These are phyloP conservation scores for Syrrhaptes paradoxus DNA, from an alignment of 2,113 vertebrate genomes.

Conservation along the genomic window DNA sequence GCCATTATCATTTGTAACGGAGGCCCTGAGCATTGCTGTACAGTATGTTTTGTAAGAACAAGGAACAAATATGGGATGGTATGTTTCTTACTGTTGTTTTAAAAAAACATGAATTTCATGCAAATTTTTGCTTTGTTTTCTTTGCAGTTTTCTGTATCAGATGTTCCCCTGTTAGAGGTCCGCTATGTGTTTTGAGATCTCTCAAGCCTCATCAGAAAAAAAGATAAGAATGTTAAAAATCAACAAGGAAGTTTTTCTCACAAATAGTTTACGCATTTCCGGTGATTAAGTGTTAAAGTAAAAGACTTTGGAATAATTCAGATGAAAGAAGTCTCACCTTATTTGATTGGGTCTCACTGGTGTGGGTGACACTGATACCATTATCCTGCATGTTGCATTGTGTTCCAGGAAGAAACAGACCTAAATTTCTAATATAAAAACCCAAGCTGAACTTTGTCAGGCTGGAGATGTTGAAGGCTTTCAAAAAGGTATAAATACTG, in stretches of 20 bases:
- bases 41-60: neutral
- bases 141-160: neutral
- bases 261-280: neutral
- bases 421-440: neutral
- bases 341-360: neutral
- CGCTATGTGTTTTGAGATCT: neutral
- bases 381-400: neutral
- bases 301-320: neutral
- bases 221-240: neutral
- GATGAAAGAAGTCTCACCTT: neutral
- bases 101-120: neutral
- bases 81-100: neutral
- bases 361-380: neutral
- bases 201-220: neutral
- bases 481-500: neutral
- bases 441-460: neutral
- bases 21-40: neutral
- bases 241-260: neutral
- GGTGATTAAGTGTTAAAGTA: neutral
- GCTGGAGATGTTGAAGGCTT: neutral
- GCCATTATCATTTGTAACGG: constrained; percentile 4
- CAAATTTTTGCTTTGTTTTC: neutral
- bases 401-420: constrained; percentile 13
- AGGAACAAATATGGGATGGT: neutral
- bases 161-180: neutral